Base-by-base conservation (phyloP, 2,113 vertebrate species). In the Halichoerus grypus region DNA sequence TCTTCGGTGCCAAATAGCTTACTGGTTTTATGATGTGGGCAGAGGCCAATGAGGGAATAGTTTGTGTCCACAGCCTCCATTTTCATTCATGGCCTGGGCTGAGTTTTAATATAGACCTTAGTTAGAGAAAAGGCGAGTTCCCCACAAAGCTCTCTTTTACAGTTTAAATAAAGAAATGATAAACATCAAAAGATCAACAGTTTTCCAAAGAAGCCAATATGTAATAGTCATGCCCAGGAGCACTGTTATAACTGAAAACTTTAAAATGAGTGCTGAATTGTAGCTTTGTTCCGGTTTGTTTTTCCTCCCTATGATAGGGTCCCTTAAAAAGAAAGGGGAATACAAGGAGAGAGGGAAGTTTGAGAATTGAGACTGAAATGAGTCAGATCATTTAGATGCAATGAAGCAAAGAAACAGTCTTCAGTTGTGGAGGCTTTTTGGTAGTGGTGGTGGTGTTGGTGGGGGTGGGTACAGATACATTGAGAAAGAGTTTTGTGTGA, bases 111-210 rank as follows among this genome's bases (percentile, higher is more conserved):
- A 97, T 5, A 97, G 94, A 76, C 88, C 96, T 97, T 96, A 69
- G 96, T 93, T 88, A 96, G 88, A 97, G 82, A 95, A 69, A 88
- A 96, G 85, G 77, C 72, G 53, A 91, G 72, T 76, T 97, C 91
- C 88, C 79, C 95, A 97, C 96, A 97, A 98, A 97, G 91, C 93
- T 95, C 97, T 90, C 69, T 96, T 98, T 98, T 93, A 97, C 67
- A 89, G 94, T 98, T 98, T 98, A 96, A 97, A 97, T 97, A 98
- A 97, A 98, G 97, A 97, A 95, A 96, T 97, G 97, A 97, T 97
- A 96, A 98, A 98, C 96, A 97, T 96, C 97, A 92, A 93, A 98
- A 98, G 97, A 98, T 94, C 97, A 97, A 97, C 97, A 97, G 91
- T 97, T 97, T 97, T 88, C 97, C 96, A 97, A 96, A 97, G 97